Evolutionary conservation across 2,113 vertebrate species (phyloP).

Genomic region (Nematolebias whitei): DNA sequence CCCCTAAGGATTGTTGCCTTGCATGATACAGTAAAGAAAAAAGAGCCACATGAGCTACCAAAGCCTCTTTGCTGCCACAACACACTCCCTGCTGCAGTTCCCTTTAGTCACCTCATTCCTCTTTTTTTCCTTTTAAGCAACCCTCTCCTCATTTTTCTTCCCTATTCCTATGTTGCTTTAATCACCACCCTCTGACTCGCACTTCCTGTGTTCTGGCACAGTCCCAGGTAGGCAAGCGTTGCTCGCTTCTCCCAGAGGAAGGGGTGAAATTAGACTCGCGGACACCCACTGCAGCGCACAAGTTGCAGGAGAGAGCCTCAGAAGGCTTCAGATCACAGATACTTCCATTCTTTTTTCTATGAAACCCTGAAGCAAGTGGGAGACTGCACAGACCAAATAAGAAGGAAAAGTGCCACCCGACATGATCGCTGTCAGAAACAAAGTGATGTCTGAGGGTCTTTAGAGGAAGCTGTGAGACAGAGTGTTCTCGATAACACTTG

Average conservation of each 20-base stretch:
- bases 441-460: constrained; percentile 8
- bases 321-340: constrained; percentile 20
- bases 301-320: constrained; percentile 31
- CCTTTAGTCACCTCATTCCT: constrained; percentile 22
- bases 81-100: constrained; percentile 28
- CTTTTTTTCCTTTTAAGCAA: constrained; percentile 19
- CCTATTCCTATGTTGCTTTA: constrained; percentile 28
- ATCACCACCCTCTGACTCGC: constrained; percentile 48
- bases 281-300: constrained; percentile 25
- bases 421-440: constrained; percentile 11
- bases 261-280: constrained; percentile 7
- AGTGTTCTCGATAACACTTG: constrained; percentile 10
- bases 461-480: constrained; percentile 15
- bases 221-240: constrained; percentile 21
- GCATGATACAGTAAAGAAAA: constrained; percentile 25
- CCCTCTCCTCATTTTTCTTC: constrained; percentile 22
- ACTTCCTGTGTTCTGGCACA: constrained; percentile 12
- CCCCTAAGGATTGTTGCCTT: constrained; percentile 38
- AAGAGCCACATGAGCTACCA: constrained; percentile 20
- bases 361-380: constrained; percentile 25
- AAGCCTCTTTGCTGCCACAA: constrained; percentile 41
- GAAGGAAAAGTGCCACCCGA: constrained; percentile 3
- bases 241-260: constrained; percentile 23
- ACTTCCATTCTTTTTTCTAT: constrained; percentile 25
- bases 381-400: constrained; percentile 7